Percentiles rank a stretch among this genome's conserved stretches.
Evolutionary conservation across 1,140 invertebrate genomes (phyloP).

Genomic region (Neotoxoptera formosana): DNA sequence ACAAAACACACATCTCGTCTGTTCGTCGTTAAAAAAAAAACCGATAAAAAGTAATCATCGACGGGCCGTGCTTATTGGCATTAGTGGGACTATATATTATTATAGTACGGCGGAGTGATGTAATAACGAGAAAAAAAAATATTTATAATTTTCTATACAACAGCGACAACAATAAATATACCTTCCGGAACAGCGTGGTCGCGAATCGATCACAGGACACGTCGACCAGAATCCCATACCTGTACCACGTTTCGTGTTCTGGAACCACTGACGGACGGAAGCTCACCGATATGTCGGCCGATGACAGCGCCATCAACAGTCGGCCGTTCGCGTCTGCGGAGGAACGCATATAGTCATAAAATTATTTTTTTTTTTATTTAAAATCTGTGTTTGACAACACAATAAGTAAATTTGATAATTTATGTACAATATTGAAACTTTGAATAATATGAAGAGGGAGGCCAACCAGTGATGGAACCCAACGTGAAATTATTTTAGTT

Average conservation of each 20-base stretch:
- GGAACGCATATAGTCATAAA: too few species aligned
- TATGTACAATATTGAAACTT: too few species aligned
- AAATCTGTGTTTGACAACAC: too few species aligned
- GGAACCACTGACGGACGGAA: neutral
- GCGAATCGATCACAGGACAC: neutral
- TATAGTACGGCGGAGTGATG: too few species aligned
- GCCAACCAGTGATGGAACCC: too few species aligned
- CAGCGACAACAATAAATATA: neutral
- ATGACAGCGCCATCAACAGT: neutral
- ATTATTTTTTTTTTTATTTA: too few species aligned
- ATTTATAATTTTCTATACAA: neutral
- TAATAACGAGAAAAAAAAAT: too few species aligned
- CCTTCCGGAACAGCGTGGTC: neutral
- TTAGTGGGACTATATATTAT: too few species aligned
- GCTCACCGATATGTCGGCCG: neutral
- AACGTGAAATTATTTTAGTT: too few species aligned
- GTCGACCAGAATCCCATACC: slow-evolving; percentile 26
- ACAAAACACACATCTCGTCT: neutral
- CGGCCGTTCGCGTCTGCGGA: neutral
- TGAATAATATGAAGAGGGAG: too few species aligned
- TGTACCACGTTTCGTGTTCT: neutral
- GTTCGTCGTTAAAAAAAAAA: neutral
- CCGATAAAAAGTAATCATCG: neutral
- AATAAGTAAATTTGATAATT: too few species aligned
- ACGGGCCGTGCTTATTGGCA: too few species aligned